Evolutionary conservation across 2,797 vertebrate genomes (phyloP), one percentile per base, ranked within the genome.

Genomic region (Pseudochromis fuscus): DNA sequence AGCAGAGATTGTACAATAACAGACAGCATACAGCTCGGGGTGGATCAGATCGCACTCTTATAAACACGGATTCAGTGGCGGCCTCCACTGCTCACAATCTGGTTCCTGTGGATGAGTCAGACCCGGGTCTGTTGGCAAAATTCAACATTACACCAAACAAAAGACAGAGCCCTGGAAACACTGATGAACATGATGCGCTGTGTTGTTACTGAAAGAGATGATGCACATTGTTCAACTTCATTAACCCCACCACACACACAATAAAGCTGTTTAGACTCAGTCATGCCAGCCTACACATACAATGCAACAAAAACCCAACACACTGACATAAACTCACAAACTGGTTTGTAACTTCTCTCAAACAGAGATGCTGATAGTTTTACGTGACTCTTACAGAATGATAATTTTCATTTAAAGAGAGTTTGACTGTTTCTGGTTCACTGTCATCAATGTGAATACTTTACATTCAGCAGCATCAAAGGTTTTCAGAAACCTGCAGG

Each of bases 1-100:
- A 57, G 67, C 63, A 35, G 81, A 62, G 78, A 81, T 67, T 72
- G 38, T 73, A 51, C 60, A 87, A 86, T 25, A 87, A 83, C 79
- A 86, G 51, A 74, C 60, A 35, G 42, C 27, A 7, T 51, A 45
- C 46, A n/a, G 42, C 61, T 77, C 66, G 68, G 48, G 68, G 74
- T 73, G 33, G 42, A 84, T 79, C 81, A 55, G 40, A 55, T 74
- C 60, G 40, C 8, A 7, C 60, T 70, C 37, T 57, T 63, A 31
- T 69, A 83, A 87, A 84, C 76, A 74, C 24, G 6, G 21, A 77
- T 69, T 58, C 48, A 42, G 13, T 15, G 21, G 53, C 40, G 12
- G 61, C 55, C 57, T 77, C 53, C 19, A 5, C 18, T 31, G 58
- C 59, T 56, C 38, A 51, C 37, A 28, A 45, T 44, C 45, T 11